Base-by-base conservation (phyloP, 2,797 vertebrate genomes). In the Oryzias sinensis region DNA sequence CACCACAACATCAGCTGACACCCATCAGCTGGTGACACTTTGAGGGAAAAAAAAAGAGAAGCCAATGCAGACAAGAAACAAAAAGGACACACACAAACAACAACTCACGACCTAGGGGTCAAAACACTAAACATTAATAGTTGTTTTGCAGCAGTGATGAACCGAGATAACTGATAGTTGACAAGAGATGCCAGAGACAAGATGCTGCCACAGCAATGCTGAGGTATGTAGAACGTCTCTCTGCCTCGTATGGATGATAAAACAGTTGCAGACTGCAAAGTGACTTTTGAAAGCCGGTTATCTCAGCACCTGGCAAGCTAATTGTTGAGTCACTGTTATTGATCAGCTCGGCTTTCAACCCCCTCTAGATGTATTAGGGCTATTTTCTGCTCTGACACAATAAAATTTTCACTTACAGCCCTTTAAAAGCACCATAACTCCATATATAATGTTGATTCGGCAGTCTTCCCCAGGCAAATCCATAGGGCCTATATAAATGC, bases 371-470 rank as follows among this genome's bases (percentile, higher is more conserved):
- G 66, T 76, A 81, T 81, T 59, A 70, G 41, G 53, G 71, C 64
- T 59, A 66, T 72, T 79, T 72, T 77, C 69, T 74, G 54, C 66
- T 49, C 57, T 43, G n/a, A 27, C 53, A 68, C 68, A 48, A 61
- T 81, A 74, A 70, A 81, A 80, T 55, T 63, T 55, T 57, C 65
- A 65, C 68, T 79, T 75, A 84, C 56, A 74, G 57, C 37, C 58
- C 62, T 79, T 83, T 78, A 83, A 82, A 86, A 74, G 76, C n/a
- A 60, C 70, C 65, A 59, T 76, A 76, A 76, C 58, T 80, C 60
- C 68, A 81, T 74, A 68, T 56, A 78, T 77, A 82, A 76, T 82
- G 72, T 82, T 81, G 77, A 86, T 85, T 80, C 74, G 77, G 83
- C 87, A 84, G 66, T 82, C 74, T 61, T 81, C 27, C 37, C 53